Percentiles rank a stretch among this genome's conserved stretches.
phyloP scores from a whole-genome alignment of 2,797 vertebrate species.

The Acanthurus leucopareius region DNA sequence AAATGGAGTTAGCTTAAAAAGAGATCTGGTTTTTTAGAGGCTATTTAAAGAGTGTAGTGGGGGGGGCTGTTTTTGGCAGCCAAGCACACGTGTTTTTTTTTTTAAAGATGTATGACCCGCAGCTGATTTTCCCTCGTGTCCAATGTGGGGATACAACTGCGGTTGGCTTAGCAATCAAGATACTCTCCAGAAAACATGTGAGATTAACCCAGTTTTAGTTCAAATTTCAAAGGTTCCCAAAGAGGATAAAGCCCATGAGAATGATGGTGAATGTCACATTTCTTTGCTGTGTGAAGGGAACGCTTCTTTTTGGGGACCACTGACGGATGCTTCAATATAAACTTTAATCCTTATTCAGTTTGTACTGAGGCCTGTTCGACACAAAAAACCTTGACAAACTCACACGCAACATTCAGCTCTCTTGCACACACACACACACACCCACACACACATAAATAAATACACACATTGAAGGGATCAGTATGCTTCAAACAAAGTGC shows the following conservation, averaged over 20 bases:
- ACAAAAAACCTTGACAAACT: conserved; percentile 32
- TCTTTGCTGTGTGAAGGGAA: conserved; percentile 56
- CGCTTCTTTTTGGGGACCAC: conserved; percentile 33
- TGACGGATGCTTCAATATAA: conserved; percentile 29
- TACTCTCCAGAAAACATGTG: conserved; percentile 70
- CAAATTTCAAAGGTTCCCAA: conserved; percentile 67
- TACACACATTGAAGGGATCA: conserved; percentile 39
- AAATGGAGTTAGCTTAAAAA: conserved; percentile 12
- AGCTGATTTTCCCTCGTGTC: conserved; percentile 55
- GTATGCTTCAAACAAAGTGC: conserved; percentile 29
- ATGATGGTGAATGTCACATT: conserved; percentile 61
- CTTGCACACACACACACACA: conserved; percentile 14
- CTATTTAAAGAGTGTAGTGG: conserved; percentile 30
- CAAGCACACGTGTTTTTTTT: conserved; percentile 56
- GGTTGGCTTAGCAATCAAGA: conserved; percentile 59
- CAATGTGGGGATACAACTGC: conserved; percentile 53
- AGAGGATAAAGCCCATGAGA: conserved; percentile 62
- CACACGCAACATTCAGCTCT: conserved; percentile 3
- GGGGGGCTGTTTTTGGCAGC: conserved; percentile 36
- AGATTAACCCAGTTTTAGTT: conserved; percentile 71
- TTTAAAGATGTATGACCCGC: conserved; percentile 43
- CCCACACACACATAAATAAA: conserved; percentile 1
- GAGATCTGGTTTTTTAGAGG: conserved; percentile 35
- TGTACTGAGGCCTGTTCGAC: conserved; percentile 5
- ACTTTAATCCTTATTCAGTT: conserved; percentile 42